Conservation (phyloP, 2,113 vertebrate genomes). For the Microtus richardsoni region DNA sequence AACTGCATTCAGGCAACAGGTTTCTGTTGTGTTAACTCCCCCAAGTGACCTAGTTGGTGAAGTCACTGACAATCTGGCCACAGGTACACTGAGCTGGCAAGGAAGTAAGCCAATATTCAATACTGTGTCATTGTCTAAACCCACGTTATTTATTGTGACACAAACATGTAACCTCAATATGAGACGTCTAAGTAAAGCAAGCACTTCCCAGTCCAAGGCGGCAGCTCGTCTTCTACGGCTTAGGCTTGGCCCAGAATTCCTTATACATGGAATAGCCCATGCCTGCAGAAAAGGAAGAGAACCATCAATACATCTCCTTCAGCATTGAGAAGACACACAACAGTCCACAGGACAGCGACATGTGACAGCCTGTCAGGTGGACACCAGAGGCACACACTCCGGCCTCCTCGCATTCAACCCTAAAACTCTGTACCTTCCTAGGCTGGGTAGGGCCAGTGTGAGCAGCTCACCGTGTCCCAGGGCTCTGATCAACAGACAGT, state of each 20-base stretch:
- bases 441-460: background rate
- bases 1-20: background rate
- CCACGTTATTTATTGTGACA: conserved; percentile 42
- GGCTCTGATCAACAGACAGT: background rate
- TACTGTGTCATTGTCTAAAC: conserved; percentile 5
- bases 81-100: conserved; percentile 6
- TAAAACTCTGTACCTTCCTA: background rate
- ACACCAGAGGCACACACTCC: background rate
- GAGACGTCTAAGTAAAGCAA: conserved; percentile 79
- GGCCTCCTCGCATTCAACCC: background rate
- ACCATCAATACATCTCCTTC: background rate
- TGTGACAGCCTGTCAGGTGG: background rate
- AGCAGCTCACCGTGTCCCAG: background rate
- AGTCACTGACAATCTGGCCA: conserved; percentile 11
- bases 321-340: conserved; percentile 16
- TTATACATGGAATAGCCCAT: conserved; percentile 93
- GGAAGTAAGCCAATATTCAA: conserved; percentile 49
- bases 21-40: conserved; percentile 4
- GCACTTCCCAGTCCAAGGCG: conserved; percentile 42
- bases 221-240: conserved; percentile 80
- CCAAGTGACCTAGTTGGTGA: background rate
- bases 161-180: conserved; percentile 74
- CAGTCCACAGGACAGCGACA: background rate
- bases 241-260: conserved; percentile 89
- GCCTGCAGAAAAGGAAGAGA: conserved; percentile 79